A percentile compares a stretch with the other conserved stretches of the same genome.
phyloP scores from a whole-genome alignment of 2,888 invertebrate species.

The Lumbricus terrestris region DNA sequence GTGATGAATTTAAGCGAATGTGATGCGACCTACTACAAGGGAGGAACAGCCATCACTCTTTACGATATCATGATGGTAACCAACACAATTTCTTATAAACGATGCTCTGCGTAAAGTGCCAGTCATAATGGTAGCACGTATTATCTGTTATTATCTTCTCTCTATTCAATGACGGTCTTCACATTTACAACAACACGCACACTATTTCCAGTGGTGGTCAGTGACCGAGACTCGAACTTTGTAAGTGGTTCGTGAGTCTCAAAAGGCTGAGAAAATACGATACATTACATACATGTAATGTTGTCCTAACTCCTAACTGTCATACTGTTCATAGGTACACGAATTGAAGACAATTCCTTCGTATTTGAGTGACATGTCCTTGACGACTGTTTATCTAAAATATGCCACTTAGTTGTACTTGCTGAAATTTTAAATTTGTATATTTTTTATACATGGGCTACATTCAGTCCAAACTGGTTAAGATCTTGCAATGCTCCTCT shows the following conservation, averaged over 20 bases:
- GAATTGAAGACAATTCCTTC: not conserved
- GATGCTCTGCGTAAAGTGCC: no score
- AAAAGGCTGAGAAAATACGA: no score
- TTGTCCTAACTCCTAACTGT: not conserved
- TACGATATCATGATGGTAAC: no score
- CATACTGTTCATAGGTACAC: not conserved
- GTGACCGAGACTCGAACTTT: no score
- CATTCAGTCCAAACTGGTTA: not conserved
- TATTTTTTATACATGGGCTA: not conserved
- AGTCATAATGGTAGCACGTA: no score
- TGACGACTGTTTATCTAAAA: not conserved
- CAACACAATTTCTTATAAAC: no score
- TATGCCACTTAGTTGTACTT: not conserved
- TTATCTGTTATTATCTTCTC: no score
- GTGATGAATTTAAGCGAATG: not conserved
- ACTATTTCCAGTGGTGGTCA: no score
- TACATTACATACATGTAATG: not conserved
- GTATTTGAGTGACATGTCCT: not conserved
- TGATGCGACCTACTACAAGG: not conserved
- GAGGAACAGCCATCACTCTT: accelerated
- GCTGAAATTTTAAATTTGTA: not conserved
- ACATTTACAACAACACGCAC: no score
- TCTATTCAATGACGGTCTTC: no score
- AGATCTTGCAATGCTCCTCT: not conserved
- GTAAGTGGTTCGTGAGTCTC: no score